Evolutionary conservation across 2,888 invertebrate genomes (phyloP).

Genomic region (Chymomyza fuscimana): DNA sequence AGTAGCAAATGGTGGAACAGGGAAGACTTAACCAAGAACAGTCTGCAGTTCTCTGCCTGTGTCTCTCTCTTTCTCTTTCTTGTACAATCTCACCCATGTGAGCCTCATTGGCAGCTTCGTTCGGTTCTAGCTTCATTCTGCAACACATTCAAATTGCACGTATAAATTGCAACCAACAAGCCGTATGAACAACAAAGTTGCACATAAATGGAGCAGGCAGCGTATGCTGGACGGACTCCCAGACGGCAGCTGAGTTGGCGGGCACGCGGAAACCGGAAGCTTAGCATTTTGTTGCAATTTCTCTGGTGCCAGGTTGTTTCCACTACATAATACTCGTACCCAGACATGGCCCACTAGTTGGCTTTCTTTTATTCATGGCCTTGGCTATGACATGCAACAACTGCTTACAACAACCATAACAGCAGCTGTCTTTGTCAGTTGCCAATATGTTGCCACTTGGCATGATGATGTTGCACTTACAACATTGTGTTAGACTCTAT

Average conservation of each 20-base stretch:
- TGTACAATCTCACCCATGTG: not conserved
- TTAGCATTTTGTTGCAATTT: conserved; percentile 34
- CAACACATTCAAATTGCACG: not conserved
- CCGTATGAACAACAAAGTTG: not conserved
- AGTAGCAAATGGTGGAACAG: not conserved
- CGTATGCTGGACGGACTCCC: not conserved
- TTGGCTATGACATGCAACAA: not conserved
- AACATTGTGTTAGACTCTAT: conserved; percentile 2
- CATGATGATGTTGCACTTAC: not conserved
- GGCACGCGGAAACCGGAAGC: conserved; percentile 1
- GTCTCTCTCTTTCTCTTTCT: not conserved
- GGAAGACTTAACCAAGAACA: too few species aligned
- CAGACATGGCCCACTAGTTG: conserved; percentile 10
- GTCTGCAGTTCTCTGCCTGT: not conserved
- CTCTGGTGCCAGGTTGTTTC: conserved; percentile 14
- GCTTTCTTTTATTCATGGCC: not conserved
- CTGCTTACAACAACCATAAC: not conserved
- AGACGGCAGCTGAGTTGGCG: too few species aligned
- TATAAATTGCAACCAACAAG: not conserved
- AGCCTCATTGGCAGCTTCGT: not conserved
- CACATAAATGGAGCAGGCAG: not conserved
- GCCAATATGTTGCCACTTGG: conserved; percentile 28
- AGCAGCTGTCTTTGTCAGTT: conserved; percentile 39
- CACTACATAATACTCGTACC: conserved; percentile 15
- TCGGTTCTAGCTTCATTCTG: not conserved